Conservation (phyloP, 2,113 vertebrate genomes). For the Oriolus oriolus region DNA sequence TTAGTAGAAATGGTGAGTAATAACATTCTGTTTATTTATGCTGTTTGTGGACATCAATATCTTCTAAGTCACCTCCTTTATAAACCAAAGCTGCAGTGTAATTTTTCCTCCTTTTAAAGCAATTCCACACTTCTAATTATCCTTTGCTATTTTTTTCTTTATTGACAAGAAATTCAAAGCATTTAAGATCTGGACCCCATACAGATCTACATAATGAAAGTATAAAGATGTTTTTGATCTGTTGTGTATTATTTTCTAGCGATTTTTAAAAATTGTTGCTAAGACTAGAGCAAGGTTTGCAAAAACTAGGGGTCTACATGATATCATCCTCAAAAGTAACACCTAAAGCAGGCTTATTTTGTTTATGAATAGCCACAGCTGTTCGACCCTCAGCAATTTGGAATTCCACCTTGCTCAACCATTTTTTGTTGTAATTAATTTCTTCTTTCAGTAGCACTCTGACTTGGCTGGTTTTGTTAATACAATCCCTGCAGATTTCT, state of each 20-base stretch:
- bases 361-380: neutral
- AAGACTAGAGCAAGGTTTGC: neutral
- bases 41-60: neutral
- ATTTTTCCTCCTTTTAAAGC: neutral
- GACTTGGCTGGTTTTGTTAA: neutral
- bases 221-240: neutral
- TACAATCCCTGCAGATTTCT: neutral
- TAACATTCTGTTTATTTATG: neutral
- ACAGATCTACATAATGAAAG: neutral
- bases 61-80: neutral
- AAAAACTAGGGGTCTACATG: neutral
- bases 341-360: neutral
- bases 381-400: accelerated
- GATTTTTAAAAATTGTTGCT: neutral
- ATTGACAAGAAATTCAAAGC: neutral
- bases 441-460: neutral
- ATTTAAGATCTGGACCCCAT: neutral
- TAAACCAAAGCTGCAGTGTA: neutral
- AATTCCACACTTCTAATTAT: neutral
- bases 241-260: neutral
- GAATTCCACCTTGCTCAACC: neutral
- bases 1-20: neutral
- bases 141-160: neutral
- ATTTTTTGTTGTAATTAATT: neutral
- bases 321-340: neutral